A percentile compares a stretch with the other conserved stretches of the same genome.
Conservation (phyloP, 2,113 vertebrate genomes). For the Arvicanthis niloticus region DNA sequence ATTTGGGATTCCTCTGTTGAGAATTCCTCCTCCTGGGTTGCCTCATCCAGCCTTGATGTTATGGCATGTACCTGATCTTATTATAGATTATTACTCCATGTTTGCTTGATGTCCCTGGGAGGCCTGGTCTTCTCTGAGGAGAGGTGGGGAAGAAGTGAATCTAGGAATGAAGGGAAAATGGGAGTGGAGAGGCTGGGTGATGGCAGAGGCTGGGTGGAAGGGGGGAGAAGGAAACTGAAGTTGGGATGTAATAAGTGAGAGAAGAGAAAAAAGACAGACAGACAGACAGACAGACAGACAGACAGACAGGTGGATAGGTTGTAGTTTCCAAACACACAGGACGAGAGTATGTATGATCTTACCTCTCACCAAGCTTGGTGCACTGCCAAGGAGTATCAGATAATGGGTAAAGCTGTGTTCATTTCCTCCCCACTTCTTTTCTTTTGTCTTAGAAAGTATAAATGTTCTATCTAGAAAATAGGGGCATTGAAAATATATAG, state of each 20-base stretch:
- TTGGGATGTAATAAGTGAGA: background rate
- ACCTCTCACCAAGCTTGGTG: background rate
- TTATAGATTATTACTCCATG: background rate
- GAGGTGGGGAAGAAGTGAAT: background rate
- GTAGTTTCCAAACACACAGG: background rate
- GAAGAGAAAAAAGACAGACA: background rate
- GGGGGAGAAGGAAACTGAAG: background rate
- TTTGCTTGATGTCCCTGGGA: background rate
- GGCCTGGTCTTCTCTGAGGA: background rate
- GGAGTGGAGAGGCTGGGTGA: background rate
- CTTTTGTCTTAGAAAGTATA: background rate
- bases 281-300: no score
- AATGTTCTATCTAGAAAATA: constrained; percentile 6
- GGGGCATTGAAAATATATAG: background rate
- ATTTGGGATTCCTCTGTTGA: background rate
- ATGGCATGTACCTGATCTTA: background rate
- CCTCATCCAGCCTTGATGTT: background rate
- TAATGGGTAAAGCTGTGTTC: background rate
- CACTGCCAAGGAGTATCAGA: background rate
- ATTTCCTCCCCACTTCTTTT: background rate
- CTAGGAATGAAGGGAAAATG: background rate
- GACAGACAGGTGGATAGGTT: no score
- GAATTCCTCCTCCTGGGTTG: background rate
- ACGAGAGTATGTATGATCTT: background rate
- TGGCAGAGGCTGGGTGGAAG: background rate